Evolutionary conservation across 2,888 invertebrate genomes (phyloP).

Genomic region (Euzetes globulus): DNA sequence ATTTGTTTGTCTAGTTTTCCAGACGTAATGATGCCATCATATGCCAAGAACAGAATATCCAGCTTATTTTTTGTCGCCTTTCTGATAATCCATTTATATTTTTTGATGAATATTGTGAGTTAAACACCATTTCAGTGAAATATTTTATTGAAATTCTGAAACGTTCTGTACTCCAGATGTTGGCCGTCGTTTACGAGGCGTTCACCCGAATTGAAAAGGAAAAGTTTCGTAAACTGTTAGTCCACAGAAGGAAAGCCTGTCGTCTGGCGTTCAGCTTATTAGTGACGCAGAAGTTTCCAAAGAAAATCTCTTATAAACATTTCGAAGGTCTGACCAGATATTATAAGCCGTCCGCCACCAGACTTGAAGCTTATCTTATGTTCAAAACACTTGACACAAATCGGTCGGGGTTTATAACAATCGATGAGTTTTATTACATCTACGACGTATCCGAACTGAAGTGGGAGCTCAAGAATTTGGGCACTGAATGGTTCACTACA

Average conservation of each 20-base stretch:
- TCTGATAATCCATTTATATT: conserved; percentile 72
- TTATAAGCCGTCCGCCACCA: conserved; percentile 54
- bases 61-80: conserved; percentile 79
- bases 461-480: conserved; percentile 57
- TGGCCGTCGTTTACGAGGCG: conserved; percentile 82
- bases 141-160: background rate
- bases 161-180: conserved; percentile 56
- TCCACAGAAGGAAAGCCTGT: conserved; percentile 73
- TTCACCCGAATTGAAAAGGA: conserved; percentile 77
- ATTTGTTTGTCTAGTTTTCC: conserved; percentile 66
- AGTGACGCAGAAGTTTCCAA: conserved; percentile 66
- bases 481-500: conserved; percentile 53
- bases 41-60: conserved; percentile 68
- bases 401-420: conserved; percentile 58
- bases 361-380: conserved; percentile 63
- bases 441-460: conserved; percentile 64
- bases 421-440: conserved; percentile 64
- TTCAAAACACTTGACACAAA: conserved; percentile 69
- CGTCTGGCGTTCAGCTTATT: conserved; percentile 71
- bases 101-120: conserved; percentile 67
- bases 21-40: conserved; percentile 87
- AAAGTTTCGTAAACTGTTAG: conserved; percentile 70
- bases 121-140: background rate
- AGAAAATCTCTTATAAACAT: conserved; percentile 59
- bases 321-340: conserved; percentile 64